Evolutionary conservation across 1,140 invertebrate species (phyloP).

Genomic region (Cotesia vestalis): DNA sequence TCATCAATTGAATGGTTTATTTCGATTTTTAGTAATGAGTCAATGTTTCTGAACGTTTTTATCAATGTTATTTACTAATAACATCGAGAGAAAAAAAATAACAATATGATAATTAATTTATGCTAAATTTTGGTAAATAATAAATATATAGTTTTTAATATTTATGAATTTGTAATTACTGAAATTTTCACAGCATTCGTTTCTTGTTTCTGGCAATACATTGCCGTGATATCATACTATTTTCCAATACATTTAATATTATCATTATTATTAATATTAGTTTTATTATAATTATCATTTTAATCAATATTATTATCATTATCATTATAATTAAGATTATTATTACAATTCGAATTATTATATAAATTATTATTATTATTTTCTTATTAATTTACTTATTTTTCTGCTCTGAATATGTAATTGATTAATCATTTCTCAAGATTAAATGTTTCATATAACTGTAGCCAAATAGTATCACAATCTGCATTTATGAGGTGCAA

Average conservation of each 20-base stretch:
- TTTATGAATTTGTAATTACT: constrained; percentile 25
- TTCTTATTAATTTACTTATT: neutral
- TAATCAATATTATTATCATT: neutral
- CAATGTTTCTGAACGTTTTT: constrained; percentile 18
- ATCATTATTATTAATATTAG: constrained; percentile 6
- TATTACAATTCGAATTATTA: neutral
- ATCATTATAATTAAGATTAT: neutral
- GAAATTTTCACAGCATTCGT: constrained; percentile 35
- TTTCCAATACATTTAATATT: too few relatives aligned
- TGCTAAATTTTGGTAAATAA: constrained; percentile 40
- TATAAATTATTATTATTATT: too few relatives aligned
- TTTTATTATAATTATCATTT: constrained; percentile 4
- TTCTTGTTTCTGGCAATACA: constrained; percentile 22
- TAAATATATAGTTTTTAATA: constrained; percentile 3
- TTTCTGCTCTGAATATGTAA: neutral
- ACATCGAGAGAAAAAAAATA: constrained; percentile 38
- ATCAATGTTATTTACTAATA: neutral
- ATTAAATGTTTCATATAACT: constrained; percentile 44
- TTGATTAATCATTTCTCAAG: constrained; percentile 5
- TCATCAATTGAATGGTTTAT: neutral
- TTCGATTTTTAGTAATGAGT: constrained; percentile 4
- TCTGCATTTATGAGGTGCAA: constrained; percentile 63
- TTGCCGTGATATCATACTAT: neutral
- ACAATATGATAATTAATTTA: constrained; percentile 49
- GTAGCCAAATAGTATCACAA: constrained; percentile 52